Conservation (phyloP, 2,888 invertebrate species). For the Chromoteleia sp. region DNA sequence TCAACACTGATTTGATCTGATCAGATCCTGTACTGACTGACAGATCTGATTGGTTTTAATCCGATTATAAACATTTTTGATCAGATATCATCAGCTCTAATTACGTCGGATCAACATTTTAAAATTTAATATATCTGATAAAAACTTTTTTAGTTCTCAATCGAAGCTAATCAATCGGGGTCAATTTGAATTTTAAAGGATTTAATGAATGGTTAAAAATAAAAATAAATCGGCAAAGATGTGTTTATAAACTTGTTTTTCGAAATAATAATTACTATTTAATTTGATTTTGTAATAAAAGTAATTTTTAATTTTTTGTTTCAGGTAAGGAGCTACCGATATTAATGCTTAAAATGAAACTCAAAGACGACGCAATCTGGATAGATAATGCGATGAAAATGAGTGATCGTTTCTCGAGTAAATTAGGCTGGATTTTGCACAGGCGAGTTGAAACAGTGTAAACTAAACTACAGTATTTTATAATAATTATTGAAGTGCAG, state of each 20-base stretch:
- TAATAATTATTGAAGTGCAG: conserved; percentile 59
- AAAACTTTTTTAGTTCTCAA: too few species aligned
- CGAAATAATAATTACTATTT: too few species aligned
- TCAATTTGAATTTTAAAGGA: too few species aligned
- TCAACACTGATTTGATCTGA: neutral
- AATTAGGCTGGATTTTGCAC: conserved; percentile 36
- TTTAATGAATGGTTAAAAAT: too few species aligned
- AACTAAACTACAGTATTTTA: conserved; percentile 40
- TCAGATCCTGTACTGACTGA: neutral
- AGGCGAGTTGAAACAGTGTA: conserved; percentile 31
- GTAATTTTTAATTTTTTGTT: conserved; percentile 21
- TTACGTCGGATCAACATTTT: too few species aligned
- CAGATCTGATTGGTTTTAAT: conserved; percentile 13
- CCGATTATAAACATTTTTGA: neutral
- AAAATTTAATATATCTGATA: too few species aligned
- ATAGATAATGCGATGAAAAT: conserved; percentile 45
- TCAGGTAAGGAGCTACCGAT: conserved; percentile 29
- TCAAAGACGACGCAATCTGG: too few species aligned
- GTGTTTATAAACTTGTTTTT: too few species aligned
- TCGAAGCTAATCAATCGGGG: too few species aligned
- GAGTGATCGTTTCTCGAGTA: conserved; percentile 45
- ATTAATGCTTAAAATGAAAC: too few species aligned
- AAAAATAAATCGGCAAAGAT: too few species aligned
- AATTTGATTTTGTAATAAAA: neutral
- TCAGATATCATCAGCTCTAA: neutral